Evolutionary conservation across 2,888 invertebrate genomes (phyloP), one percentile per base, ranked within the genome.

Genomic region (Monochamus alternatus): DNA sequence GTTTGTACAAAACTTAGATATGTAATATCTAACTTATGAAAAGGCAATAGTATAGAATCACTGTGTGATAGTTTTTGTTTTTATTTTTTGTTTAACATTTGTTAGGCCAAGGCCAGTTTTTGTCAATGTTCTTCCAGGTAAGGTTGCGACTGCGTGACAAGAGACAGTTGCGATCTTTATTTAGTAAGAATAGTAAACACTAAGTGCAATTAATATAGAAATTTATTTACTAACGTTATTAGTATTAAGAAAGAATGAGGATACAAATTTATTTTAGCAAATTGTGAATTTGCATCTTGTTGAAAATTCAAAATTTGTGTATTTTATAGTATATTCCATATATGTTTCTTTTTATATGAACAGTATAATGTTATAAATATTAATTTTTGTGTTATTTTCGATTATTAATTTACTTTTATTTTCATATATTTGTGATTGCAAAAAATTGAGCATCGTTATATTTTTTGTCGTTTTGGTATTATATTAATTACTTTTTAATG

Each of bases 151-250:
- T 76, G 66, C 66, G 22, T n/a, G 69, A 81, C 63, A 69, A 76
- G 59, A 73, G 59, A 68, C 80, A 78, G 81, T 79, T 75, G 76
- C 81, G 75, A 78, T 84, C 83, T 84, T 84, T 80, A 81, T 78
- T 55, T 69, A 80, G 78, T 83, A 83, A 81, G 83, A 82, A 80
- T 80, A 77, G 65, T 78, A 78, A 81, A 81, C 73, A 82, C 82
- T 88, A 88, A 88, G 89, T 89, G 89, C 89, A 89, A 89, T 89
- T 89, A 88, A 88, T 87, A 85, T 87, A 87, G 85, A 87, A 85
- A 85, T 86, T 85, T 87, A 87, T 87, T 85, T 87, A 87, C 88
- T 87, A 84, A 86, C 83, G 86, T 85, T 87, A 82, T 78, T 85
- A 83, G 83, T 75, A 72, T 73, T 84, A 83, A 78, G 80, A 68